phyloP scores from a whole-genome alignment of 2,888 invertebrate species.

The Andrena camellia region DNA sequence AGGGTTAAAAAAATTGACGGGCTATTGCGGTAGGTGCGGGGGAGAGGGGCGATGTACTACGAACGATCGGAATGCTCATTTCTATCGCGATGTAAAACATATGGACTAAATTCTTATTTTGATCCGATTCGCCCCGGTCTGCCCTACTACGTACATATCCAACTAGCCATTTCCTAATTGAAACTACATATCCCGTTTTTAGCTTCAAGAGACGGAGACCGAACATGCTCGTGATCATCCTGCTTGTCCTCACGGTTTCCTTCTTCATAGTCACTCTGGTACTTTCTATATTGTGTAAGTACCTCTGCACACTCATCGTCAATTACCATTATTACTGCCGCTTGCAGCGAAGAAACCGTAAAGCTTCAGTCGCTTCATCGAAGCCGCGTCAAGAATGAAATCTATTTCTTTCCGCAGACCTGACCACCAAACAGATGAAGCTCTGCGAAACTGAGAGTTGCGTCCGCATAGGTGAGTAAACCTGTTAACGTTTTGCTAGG shows the following conservation, averaged over 20 bases:
- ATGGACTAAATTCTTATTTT: too few species aligned
- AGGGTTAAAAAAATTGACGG: too few species aligned
- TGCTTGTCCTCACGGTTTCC: constrained; percentile 68
- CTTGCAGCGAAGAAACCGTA: background rate
- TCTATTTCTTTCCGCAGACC: constrained; percentile 41
- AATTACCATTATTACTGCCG: background rate
- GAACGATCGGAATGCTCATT: too few species aligned
- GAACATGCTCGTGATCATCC: constrained; percentile 63
- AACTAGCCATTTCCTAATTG: constrained; percentile 10
- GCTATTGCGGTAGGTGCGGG: too few species aligned
- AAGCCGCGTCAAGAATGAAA: background rate
- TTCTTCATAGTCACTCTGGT: constrained; percentile 73
- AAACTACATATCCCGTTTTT: constrained; percentile 38
- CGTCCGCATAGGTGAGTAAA: constrained; percentile 85
- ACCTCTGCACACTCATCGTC: background rate
- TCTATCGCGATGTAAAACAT: too few species aligned
- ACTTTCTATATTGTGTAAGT: constrained; percentile 80
- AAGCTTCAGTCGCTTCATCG: background rate
- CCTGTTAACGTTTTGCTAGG: background rate
- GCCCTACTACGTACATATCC: too few species aligned
- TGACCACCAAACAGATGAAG: constrained; percentile 26
- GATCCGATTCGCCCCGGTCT: too few species aligned
- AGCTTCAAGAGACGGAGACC: constrained; percentile 75
- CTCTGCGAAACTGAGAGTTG: constrained; percentile 90
- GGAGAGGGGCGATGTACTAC: too few species aligned